phyloP scores from a whole-genome alignment of 1,140 invertebrate genomes.

The Eumaeus atala region DNA sequence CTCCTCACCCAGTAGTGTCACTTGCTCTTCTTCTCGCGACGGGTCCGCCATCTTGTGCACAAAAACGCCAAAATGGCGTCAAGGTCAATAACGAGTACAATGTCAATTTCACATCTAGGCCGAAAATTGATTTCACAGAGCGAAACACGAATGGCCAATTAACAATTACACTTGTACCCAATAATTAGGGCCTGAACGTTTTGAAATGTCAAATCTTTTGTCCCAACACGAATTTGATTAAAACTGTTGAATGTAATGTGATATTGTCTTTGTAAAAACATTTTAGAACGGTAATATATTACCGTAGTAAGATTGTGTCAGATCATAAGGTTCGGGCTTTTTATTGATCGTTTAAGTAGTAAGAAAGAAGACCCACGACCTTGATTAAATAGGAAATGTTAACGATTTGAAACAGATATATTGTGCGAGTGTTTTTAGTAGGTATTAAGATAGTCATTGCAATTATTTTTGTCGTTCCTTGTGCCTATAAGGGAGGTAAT shows the following conservation, averaged over 20 bases:
- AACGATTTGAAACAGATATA: constrained; percentile 22
- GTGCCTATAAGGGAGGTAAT: not conserved
- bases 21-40: constrained; percentile 93
- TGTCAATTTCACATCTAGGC: constrained; percentile 46
- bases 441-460: constrained; percentile 17
- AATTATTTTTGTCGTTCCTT: not conserved
- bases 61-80: constrained; percentile 65
- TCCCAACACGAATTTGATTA: not conserved
- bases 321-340: constrained; percentile 2
- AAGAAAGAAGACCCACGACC: constrained; percentile 48
- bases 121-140: constrained; percentile 12
- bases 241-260: constrained; percentile 17
- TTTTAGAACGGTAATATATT: constrained; percentile 11
- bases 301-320: constrained; percentile 6
- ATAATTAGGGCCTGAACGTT: constrained; percentile 8
- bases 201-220: constrained; percentile 15
- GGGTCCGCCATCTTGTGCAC: constrained; percentile 90
- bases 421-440: constrained; percentile 31
- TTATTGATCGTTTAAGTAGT: constrained; percentile 5
- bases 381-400: constrained; percentile 34
- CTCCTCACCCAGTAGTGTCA: constrained; percentile 95
- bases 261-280: constrained; percentile 31
- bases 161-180: not conserved
- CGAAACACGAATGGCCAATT: constrained; percentile 7
- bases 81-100: constrained; percentile 50